Evolutionary conservation across 2,888 invertebrate genomes (phyloP).

Genomic region (Oithona nana): DNA sequence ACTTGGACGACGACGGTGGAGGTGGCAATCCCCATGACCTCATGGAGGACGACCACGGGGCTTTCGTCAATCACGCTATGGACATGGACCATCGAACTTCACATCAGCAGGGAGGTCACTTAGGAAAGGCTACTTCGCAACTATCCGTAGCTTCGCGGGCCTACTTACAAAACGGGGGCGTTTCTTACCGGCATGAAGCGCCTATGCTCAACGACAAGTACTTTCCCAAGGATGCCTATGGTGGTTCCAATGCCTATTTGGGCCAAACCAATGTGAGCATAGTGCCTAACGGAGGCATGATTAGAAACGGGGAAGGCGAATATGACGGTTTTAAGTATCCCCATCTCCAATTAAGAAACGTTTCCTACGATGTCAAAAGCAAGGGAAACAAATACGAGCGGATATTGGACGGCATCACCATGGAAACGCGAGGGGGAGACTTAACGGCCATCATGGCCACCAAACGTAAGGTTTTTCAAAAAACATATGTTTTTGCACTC

Average conservation of each 20-base stretch:
- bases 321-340: slow-evolving; percentile 24
- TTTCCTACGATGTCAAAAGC: slow-evolving; percentile 42
- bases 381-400: slow-evolving; percentile 33
- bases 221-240: slow-evolving; percentile 24
- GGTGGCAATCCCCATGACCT: neutral
- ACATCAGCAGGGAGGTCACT: neutral
- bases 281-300: neutral
- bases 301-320: neutral
- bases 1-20: neutral
- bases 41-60: slow-evolving; percentile 10
- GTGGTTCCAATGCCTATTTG: slow-evolving; percentile 20
- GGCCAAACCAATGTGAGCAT: neutral
- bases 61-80: slow-evolving; percentile 3
- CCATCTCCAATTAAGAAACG: slow-evolving; percentile 37
- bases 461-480: slow-evolving; percentile 28
- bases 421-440: slow-evolving; percentile 78
- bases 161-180: slow-evolving; percentile 17
- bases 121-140: neutral
- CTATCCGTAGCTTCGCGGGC: slow-evolving; percentile 15
- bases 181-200: slow-evolving; percentile 21
- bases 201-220: slow-evolving; percentile 25
- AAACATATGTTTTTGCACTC: too few relatives aligned
- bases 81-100: neutral
- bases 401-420: slow-evolving; percentile 51
- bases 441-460: slow-evolving; percentile 77